A percentile compares a stretch with the other conserved stretches of the same genome.
Conservation (phyloP, 2,797 vertebrate species). For the Micrastur ruficollis region DNA sequence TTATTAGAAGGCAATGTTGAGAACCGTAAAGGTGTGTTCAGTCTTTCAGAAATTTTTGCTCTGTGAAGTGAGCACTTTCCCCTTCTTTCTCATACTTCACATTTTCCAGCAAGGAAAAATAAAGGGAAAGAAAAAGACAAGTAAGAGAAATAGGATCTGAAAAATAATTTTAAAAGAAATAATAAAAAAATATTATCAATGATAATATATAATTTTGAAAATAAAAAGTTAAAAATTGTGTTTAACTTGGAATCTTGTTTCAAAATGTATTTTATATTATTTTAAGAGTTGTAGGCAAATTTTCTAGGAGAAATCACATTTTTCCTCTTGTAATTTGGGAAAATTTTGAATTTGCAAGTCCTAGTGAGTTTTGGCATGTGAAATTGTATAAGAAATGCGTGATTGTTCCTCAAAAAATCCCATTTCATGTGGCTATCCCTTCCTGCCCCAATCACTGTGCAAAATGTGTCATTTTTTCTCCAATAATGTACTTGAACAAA, state of each 20-base stretch:
- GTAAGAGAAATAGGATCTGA: neutral
- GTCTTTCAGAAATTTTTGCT: neutral
- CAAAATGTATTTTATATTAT: neutral
- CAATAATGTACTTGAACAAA: neutral
- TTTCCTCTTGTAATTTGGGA: neutral
- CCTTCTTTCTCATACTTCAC: neutral
- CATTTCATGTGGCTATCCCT: neutral
- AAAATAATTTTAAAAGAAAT: neutral
- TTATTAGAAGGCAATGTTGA: neutral
- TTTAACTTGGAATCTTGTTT: neutral
- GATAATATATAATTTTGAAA: neutral
- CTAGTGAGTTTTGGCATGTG: neutral
- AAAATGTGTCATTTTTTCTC: neutral
- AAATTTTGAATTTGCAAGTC: neutral
- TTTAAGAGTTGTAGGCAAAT: neutral
- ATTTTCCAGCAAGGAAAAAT: neutral
- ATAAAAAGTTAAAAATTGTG: neutral
- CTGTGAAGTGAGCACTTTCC: neutral
- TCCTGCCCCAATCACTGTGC: neutral
- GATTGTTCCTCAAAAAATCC: neutral
- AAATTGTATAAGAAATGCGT: neutral
- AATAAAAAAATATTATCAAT: neutral
- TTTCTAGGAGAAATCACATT: neutral
- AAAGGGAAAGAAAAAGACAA: neutral
- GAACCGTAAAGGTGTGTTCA: neutral